Evolutionary conservation across 2,888 invertebrate genomes (phyloP).

Genomic region (Habrosyne pyritoides): DNA sequence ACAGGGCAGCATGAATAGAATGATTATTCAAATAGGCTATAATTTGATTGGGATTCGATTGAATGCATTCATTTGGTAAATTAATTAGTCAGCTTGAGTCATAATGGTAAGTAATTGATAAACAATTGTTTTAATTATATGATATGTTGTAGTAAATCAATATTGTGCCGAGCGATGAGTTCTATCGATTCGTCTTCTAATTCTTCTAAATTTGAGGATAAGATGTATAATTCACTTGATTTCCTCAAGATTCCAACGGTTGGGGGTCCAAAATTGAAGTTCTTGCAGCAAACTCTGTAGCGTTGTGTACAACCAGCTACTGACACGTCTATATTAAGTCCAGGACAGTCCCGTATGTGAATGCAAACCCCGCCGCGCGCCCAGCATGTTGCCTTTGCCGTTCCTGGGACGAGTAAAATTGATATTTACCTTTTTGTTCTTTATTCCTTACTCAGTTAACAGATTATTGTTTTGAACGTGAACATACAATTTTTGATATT

Average conservation of each 20-base stretch:
- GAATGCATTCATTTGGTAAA: not conserved
- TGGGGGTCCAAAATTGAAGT: slow-evolving; percentile 27
- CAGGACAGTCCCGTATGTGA: slow-evolving; percentile 40
- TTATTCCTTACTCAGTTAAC: too few species aligned
- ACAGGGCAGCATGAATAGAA: not conserved
- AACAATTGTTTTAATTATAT: not conserved
- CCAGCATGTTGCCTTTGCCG: slow-evolving; percentile 54
- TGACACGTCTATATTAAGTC: slow-evolving; percentile 38
- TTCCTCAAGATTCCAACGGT: slow-evolving; percentile 32
- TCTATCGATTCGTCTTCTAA: slow-evolving; percentile 26
- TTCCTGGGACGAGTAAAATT: slow-evolving; percentile 42
- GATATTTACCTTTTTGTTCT: too few species aligned
- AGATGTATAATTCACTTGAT: slow-evolving; percentile 15
- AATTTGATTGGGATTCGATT: not conserved
- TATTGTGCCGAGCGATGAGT: slow-evolving; percentile 30
- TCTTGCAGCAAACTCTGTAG: slow-evolving; percentile 54
- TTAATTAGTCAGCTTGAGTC: not conserved
- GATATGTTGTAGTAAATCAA: slow-evolving; percentile 15
- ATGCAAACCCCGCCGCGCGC: slow-evolving; percentile 58
- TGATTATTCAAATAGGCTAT: not conserved
- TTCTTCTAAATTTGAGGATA: slow-evolving; percentile 25
- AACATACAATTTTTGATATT: too few species aligned
- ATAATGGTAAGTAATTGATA: not conserved
- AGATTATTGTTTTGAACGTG: too few species aligned
- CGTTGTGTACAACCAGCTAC: slow-evolving; percentile 49